Conservation (phyloP, 2,888 invertebrate genomes). For the Timema podura region DNA sequence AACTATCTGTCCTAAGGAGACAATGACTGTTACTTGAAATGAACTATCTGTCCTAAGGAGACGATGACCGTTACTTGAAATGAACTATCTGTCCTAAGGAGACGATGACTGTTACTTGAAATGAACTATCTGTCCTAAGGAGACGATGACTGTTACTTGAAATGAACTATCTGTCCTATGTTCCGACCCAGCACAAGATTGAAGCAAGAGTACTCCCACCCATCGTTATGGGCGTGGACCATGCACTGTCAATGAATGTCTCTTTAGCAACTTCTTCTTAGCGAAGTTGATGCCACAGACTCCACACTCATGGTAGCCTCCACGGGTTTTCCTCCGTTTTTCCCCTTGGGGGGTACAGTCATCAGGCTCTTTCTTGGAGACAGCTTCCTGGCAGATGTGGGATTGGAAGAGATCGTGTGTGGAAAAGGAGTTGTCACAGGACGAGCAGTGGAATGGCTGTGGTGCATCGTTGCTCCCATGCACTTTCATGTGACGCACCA, state of each 20-base stretch:
- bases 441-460: constrained; percentile 26
- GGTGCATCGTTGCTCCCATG: constrained; percentile 27
- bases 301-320: constrained; percentile 35
- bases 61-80: too few species aligned
- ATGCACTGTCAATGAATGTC: constrained; percentile 34
- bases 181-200: too few species aligned
- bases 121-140: too few species aligned
- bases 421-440: constrained; percentile 25
- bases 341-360: not conserved
- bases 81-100: too few species aligned
- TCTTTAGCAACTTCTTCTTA: constrained; percentile 35
- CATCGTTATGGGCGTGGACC: not conserved
- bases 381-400: constrained; percentile 20
- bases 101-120: too few species aligned
- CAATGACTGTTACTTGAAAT: too few species aligned
- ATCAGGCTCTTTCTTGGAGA: not conserved
- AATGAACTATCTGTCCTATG: too few species aligned
- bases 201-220: too few species aligned
- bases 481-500: constrained; percentile 35
- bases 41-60: too few species aligned
- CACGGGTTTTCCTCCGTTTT: not conserved
- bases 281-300: constrained; percentile 36
- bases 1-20: too few species aligned
- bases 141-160: too few species aligned
- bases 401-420: constrained; percentile 23